phyloP scores from a whole-genome alignment of 2,888 invertebrate species.

The Metallyticus violacea region DNA sequence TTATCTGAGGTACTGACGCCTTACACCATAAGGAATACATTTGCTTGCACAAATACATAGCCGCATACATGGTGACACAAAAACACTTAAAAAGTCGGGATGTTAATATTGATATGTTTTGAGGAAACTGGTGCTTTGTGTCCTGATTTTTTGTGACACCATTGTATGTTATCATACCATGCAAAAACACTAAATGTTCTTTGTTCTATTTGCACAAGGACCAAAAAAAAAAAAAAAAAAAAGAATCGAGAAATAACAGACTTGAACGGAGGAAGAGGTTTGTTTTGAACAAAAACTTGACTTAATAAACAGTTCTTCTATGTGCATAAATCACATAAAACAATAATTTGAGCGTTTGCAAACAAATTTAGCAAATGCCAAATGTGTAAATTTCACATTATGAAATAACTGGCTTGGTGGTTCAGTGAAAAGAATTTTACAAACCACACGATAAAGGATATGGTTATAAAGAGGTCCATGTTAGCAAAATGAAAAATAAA shows the following conservation, averaged over 20 bases:
- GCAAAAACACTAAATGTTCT: too few species aligned
- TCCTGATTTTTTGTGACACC: background rate
- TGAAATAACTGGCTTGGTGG: background rate
- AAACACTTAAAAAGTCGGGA: background rate
- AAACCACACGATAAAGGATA: too few species aligned
- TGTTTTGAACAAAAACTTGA: background rate
- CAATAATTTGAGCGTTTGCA: background rate
- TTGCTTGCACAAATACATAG: background rate
- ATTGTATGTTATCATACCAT: background rate
- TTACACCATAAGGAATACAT: background rate
- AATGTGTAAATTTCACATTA: background rate
- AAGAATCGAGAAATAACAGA: background rate
- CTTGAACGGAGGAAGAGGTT: background rate
- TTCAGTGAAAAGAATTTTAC: background rate
- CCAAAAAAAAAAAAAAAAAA: too few species aligned
- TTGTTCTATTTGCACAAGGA: background rate
- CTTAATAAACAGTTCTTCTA: background rate
- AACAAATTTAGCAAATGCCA: background rate
- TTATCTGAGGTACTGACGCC: background rate
- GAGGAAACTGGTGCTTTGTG: background rate
- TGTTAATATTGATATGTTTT: background rate
- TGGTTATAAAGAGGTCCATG: background rate
- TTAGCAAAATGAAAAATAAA: background rate
- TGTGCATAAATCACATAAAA: background rate
- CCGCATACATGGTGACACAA: background rate